Conservation (phyloP, 2,888 invertebrate genomes). For the Linnaemya vulpina region DNA sequence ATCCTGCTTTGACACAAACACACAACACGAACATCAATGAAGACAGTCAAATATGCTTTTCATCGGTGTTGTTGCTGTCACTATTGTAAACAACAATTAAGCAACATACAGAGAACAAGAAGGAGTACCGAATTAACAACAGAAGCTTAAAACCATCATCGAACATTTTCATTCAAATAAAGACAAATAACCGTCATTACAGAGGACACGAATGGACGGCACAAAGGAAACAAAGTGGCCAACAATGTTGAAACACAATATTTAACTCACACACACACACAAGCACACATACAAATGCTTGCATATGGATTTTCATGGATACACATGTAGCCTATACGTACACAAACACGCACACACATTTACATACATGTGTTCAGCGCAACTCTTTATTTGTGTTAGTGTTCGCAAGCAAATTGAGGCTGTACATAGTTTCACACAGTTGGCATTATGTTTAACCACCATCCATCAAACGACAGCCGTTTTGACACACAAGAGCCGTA, state of each 20-base stretch:
- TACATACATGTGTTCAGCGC: neutral
- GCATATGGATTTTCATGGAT: too few species aligned
- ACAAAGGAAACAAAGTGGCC: slow-evolving; percentile 62
- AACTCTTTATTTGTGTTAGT: neutral
- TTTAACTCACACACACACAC: slow-evolving; percentile 14
- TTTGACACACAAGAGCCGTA: slow-evolving; percentile 5
- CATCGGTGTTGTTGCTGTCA: slow-evolving; percentile 9
- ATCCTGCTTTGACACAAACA: neutral
- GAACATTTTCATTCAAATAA: slow-evolving; percentile 49
- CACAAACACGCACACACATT: neutral
- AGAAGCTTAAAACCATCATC: slow-evolving; percentile 52
- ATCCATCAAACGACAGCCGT: slow-evolving; percentile 26
- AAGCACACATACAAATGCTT: neutral
- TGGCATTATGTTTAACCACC: slow-evolving; percentile 50
- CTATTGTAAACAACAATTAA: slow-evolving; percentile 56
- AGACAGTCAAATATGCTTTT: neutral
- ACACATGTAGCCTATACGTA: neutral
- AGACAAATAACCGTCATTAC: slow-evolving; percentile 60
- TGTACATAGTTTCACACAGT: slow-evolving; percentile 51
- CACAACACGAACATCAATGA: neutral
- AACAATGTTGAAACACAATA: slow-evolving; percentile 50
- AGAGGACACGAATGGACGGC: slow-evolving; percentile 46
- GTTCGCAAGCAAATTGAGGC: slow-evolving; percentile 59
- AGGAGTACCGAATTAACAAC: slow-evolving; percentile 11
- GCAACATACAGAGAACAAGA: slow-evolving; percentile 23